These are phyloP conservation scores for Caranx ignobilis DNA, from an alignment of 2,113 vertebrate genomes.

Conservation along the genomic window DNA sequence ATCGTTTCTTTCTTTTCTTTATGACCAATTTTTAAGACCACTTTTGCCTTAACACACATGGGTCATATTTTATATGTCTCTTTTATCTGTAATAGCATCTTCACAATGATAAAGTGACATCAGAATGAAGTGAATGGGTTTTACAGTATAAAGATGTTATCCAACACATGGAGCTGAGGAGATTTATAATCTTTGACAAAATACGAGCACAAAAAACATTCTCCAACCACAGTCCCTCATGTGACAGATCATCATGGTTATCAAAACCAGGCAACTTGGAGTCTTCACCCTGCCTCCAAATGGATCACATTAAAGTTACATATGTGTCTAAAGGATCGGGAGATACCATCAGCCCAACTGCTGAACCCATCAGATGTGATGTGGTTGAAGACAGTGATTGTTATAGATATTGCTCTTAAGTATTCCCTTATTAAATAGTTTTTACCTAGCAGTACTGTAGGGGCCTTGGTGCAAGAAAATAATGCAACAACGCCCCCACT, in stretches of 20 bases:
- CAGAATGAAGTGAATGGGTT: conserved; percentile 12
- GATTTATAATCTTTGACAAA: conserved; percentile 69
- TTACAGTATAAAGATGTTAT: conserved; percentile 51
- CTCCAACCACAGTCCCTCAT: conserved; percentile 36
- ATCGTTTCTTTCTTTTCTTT: not conserved
- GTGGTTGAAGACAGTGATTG: conserved; percentile 8
- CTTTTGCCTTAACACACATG: conserved; percentile 8
- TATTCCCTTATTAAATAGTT: not conserved
- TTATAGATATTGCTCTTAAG: conserved; percentile 14
- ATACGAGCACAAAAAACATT: conserved; percentile 12
- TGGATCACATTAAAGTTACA: conserved; percentile 53
- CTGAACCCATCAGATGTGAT: not conserved
- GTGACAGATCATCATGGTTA: conserved; percentile 47
- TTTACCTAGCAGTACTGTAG: conserved; percentile 15
- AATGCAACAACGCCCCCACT: conserved; percentile 66
- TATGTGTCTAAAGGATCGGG: conserved; percentile 14
- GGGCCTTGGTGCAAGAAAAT: conserved; percentile 18
- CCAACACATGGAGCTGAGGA: conserved; percentile 8
- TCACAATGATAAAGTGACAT: conserved; percentile 23
- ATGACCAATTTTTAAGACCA: not conserved
- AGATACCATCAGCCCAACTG: conserved; percentile 3
- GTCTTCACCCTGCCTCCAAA: conserved; percentile 28
- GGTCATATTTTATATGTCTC: conserved; percentile 4
- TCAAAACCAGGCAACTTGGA: conserved; percentile 61
- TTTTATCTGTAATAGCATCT: conserved; percentile 13